Evolutionary conservation across 2,888 invertebrate species (phyloP).

Genomic region (Hipparchia semele): DNA sequence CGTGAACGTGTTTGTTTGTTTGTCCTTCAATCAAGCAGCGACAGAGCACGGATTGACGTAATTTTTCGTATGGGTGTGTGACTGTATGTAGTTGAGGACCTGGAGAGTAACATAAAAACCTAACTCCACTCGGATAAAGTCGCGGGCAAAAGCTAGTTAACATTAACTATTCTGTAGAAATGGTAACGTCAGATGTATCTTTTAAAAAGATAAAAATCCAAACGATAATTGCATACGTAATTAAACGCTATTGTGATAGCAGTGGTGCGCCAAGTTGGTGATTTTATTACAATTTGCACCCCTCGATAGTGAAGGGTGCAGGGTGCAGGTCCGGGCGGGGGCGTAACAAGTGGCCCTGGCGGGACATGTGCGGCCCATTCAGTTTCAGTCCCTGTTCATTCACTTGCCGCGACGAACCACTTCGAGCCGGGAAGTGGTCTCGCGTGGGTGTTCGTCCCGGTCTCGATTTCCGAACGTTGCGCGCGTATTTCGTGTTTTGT

Average conservation of each 20-base stretch:
- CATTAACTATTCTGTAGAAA: not conserved
- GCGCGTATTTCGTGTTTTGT: conserved; percentile 38
- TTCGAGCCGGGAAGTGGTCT: conserved; percentile 43
- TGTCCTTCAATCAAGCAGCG: no score
- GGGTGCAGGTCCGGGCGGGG: conserved; percentile 55
- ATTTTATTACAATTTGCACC: conserved; percentile 62
- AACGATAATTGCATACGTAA: conserved; percentile 49
- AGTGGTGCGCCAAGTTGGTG: conserved; percentile 54
- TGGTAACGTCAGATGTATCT: not conserved
- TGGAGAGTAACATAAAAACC: no score
- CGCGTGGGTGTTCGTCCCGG: conserved; percentile 48
- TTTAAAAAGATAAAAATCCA: conserved; percentile 34
- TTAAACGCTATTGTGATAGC: conserved; percentile 60
- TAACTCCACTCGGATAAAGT: no score
- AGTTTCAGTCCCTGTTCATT: conserved; percentile 55
- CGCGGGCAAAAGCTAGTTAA: no score
- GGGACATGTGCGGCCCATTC: conserved; percentile 60
- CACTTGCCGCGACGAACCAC: conserved; percentile 48
- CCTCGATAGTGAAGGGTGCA: conserved; percentile 56
- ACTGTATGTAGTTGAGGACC: no score
- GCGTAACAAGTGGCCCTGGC: conserved; percentile 78
- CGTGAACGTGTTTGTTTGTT: no score
- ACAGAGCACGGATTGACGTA: no score
- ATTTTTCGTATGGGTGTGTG: no score
- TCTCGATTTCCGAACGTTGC: conserved; percentile 33